Evolutionary conservation across 1,140 invertebrate genomes (phyloP).

Genomic region (Panagrolaimus sp.): DNA sequence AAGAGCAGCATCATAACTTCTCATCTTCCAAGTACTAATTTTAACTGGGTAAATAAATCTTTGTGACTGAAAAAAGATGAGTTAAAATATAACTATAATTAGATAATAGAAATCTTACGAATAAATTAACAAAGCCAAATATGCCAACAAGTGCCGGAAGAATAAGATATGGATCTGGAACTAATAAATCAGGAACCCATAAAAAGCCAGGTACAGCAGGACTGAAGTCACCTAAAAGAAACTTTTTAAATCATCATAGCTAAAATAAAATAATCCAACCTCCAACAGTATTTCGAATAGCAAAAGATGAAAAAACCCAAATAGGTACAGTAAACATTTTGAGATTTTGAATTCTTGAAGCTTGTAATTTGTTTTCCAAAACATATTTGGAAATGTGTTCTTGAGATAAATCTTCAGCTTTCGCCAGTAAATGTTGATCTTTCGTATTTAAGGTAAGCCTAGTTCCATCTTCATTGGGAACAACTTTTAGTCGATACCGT

Average conservation of each 20-base stretch:
- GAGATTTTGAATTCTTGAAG: conserved; percentile 46
- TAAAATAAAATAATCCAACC: conserved; percentile 25
- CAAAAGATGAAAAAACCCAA: conserved; percentile 54
- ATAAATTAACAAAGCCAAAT: conserved; percentile 49
- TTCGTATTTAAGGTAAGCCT: conserved; percentile 31
- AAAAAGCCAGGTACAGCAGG: conserved; percentile 38
- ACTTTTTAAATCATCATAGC: conserved; percentile 7
- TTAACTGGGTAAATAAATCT: conserved; percentile 44
- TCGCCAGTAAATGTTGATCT: conserved; percentile 28
- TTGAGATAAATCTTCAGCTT: conserved; percentile 26
- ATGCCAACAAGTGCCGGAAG: conserved; percentile 46
- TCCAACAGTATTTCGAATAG: conserved; percentile 45
- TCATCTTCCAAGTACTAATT: conserved; percentile 28
- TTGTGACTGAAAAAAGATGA: conserved; percentile 41
- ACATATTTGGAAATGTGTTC: conserved; percentile 33
- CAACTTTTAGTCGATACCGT: conserved; percentile 32
- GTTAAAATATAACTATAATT: not conserved
- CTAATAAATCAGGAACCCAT: conserved; percentile 44
- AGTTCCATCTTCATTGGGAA: conserved; percentile 31
- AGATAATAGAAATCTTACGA: conserved; percentile 24
- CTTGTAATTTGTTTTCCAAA: conserved; percentile 34
- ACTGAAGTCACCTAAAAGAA: conserved; percentile 43
- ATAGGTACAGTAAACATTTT: conserved; percentile 48
- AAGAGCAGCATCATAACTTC: conserved; percentile 39
- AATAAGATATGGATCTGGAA: conserved; percentile 46